phyloP scores from a whole-genome alignment of 2,888 invertebrate species.

The Thecocarcelia acutangulata region DNA sequence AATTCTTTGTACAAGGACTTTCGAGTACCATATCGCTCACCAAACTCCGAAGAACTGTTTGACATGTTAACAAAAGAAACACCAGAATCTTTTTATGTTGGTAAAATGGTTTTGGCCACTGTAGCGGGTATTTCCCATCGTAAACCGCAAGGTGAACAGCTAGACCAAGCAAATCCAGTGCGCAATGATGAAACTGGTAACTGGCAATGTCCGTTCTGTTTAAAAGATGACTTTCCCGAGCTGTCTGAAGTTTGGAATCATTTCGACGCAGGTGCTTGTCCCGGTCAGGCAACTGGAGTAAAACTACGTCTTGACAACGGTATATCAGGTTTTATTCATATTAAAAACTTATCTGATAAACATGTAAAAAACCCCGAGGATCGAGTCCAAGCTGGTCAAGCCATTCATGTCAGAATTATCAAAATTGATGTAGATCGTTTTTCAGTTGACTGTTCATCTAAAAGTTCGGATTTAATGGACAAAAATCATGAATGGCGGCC shows the following conservation, averaged over 20 bases:
- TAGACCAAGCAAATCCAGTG: constrained; percentile 97
- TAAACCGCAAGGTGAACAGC: constrained; percentile 94
- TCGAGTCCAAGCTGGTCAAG: constrained; percentile 91
- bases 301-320: constrained; percentile 95
- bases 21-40: constrained; percentile 88
- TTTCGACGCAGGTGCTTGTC: constrained; percentile 97
- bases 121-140: constrained; percentile 92
- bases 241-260: constrained; percentile 99
- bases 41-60: constrained; percentile 93
- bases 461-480: constrained; percentile 94
- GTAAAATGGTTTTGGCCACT: constrained; percentile 91
- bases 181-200: constrained; percentile 96
- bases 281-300: constrained; percentile 97
- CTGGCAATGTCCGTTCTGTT: constrained; percentile 99
- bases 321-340: constrained; percentile 94
- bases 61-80: constrained; percentile 98
- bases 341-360: constrained; percentile 95
- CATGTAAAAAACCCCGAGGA: constrained; percentile 96
- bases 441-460: constrained; percentile 95
- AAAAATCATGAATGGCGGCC: constrained; percentile 96
- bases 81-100: constrained; percentile 94
- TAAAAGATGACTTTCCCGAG: constrained; percentile 97
- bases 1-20: constrained; percentile 96
- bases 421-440: constrained; percentile 98
- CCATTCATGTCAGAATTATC: constrained; percentile 93